Percentiles rank a stretch among this genome's conserved stretches.
These are phyloP conservation scores for Oligia strigilis DNA, from an alignment of 2,888 invertebrate genomes.

Conservation along the genomic window DNA sequence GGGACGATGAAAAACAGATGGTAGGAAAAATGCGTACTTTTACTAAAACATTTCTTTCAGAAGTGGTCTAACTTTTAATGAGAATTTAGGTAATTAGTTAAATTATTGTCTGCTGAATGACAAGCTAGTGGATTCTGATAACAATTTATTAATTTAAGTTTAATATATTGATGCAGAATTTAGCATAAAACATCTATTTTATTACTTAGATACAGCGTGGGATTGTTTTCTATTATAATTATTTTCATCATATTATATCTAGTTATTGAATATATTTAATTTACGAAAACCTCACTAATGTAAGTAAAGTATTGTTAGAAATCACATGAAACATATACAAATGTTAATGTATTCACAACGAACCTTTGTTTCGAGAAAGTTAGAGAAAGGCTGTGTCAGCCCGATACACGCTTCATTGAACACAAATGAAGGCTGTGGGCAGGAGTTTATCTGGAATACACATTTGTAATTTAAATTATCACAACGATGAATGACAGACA, in stretches of 20 bases:
- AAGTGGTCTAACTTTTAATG: conserved; percentile 44
- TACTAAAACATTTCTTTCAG: conserved; percentile 36
- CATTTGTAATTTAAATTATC: conserved; percentile 45
- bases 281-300: neutral
- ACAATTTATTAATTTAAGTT: neutral
- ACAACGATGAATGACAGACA: neutral
- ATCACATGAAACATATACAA: neutral
- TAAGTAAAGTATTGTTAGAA: too few species aligned
- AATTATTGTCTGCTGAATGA: conserved; percentile 36
- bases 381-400: neutral
- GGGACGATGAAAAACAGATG: conserved; percentile 57
- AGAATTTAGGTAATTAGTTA: conserved; percentile 40
- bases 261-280: neutral
- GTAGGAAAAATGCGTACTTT: conserved; percentile 19
- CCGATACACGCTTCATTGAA: conserved; percentile 18
- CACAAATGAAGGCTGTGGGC: conserved; percentile 19
- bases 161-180: neutral
- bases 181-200: neutral
- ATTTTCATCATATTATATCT: too few species aligned
- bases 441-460: neutral
- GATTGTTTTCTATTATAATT: neutral
- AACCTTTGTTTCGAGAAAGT: conserved; percentile 31
- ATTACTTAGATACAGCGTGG: neutral
- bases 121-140: conserved; percentile 6
- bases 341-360: conserved; percentile 11